Evolutionary conservation across 2,113 vertebrate species (phyloP), one percentile per base, ranked within the genome.

Genomic region (Clinocottus analis): DNA sequence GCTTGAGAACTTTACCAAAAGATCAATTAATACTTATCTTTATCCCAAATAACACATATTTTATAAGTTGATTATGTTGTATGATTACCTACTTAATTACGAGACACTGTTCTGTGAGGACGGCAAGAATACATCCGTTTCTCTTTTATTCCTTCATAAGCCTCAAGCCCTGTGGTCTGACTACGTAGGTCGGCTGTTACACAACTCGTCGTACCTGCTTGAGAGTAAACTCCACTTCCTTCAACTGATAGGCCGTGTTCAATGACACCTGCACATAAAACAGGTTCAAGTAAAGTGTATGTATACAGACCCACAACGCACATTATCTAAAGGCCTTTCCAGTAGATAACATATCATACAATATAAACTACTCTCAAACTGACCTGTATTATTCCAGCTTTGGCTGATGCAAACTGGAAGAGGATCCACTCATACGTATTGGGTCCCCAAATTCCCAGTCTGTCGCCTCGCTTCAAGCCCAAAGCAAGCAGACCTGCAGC

Each of bases 311-410:
- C n/a, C n/a, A 21, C 31, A 27, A 5, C 41, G 49, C 7, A 12
- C n/a, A 35, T 35, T 43, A 33, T 17, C 39, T 33, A 74, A 10
- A 65, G 16, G 16, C 27, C n/a, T 47, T 72, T 56, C 13, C 7
- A 53, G 31, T 17, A 23, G 12, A 53, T 21, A 33, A 9, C 21
- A 31, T 43, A 35, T 41, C 0, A 31, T 11, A 47, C 5, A 47
- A 1, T 17, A 49, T 16, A 5, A 1, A 49, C 2, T 23, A 5
- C 0, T 59, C 9, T 21, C 39, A 35, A 49, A 77, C 96, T 95
- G 80, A 99, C 97, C 97, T 98, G 82, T 85, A 99, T 94, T 67
- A 99, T 96, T 89, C 97, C 98, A 39, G 96, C 96, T 79, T 97
- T 96, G 35, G 97, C 97, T 0, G 97, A 94, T 19, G 98, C 96